Conservation (phyloP, 2,888 invertebrate species). For the Odontothrips loti region DNA sequence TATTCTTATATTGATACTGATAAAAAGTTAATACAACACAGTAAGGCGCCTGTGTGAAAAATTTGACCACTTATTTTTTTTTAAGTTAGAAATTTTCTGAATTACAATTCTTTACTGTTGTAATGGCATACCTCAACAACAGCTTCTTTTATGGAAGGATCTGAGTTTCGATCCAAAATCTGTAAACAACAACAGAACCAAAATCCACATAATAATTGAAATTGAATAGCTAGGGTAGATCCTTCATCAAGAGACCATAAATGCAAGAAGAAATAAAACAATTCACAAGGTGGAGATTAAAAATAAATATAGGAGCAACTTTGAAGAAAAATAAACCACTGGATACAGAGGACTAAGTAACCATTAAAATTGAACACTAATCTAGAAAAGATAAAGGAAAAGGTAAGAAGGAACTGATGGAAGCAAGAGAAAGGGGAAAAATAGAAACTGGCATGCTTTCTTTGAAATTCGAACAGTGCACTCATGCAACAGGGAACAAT, state of each 20-base stretch:
- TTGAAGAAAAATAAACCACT: too few relatives aligned
- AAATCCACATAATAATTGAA: neutral
- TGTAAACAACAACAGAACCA: constrained; percentile 11
- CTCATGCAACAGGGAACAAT: neutral
- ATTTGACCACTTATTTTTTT: too few relatives aligned
- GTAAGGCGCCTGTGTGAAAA: neutral
- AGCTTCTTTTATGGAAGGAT: constrained; percentile 15
- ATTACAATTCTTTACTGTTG: neutral
- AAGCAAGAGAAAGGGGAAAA: neutral
- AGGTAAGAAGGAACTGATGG: too few relatives aligned
- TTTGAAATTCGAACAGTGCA: neutral
- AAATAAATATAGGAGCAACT: too few relatives aligned
- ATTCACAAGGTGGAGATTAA: too few relatives aligned
- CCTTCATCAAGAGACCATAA: too few relatives aligned
- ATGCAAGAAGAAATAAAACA: constrained; percentile 32
- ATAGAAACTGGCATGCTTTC: constrained; percentile 34
- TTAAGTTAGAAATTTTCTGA: neutral
- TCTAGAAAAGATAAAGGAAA: too few relatives aligned
- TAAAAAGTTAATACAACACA: neutral
- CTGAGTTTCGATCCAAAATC: constrained; percentile 20
- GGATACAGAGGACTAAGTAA: too few relatives aligned
- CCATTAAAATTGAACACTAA: too few relatives aligned
- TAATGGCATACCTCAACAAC: constrained; percentile 24
- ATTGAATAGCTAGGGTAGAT: constrained; percentile 28
- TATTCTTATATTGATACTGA: too few relatives aligned